Evolutionary conservation across 1,140 invertebrate genomes (phyloP).

Genomic region (Eumaeus atala): DNA sequence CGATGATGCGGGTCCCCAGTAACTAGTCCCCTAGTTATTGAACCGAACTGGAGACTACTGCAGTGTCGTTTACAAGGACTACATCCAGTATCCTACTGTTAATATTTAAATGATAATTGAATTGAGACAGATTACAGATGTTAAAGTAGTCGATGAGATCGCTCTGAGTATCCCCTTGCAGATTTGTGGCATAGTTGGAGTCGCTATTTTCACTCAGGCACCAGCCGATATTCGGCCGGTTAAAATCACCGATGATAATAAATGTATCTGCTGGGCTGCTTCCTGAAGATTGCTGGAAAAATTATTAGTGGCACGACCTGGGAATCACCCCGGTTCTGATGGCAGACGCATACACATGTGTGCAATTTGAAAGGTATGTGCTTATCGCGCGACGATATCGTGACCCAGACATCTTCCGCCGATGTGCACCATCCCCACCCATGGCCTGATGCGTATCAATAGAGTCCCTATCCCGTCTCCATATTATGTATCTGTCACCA

Average conservation of each 20-base stretch:
- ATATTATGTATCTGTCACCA: conserved; percentile 14
- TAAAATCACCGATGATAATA: conserved; percentile 16
- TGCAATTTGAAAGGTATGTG: neutral
- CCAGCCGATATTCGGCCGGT: conserved; percentile 16
- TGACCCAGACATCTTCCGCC: conserved; percentile 18
- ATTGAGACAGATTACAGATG: conserved; percentile 11
- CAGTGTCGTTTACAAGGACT: neutral
- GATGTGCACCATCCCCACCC: conserved; percentile 16
- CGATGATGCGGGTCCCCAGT: neutral
- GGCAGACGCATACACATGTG: conserved; percentile 16
- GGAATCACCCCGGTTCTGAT: conserved; percentile 17
- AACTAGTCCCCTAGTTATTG: no score
- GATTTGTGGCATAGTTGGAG: neutral
- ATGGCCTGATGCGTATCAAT: neutral
- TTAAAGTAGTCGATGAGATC: conserved; percentile 2
- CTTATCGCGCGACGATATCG: neutral
- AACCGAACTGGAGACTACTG: neutral
- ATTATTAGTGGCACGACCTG: conserved; percentile 3
- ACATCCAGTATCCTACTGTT: conserved; percentile 3
- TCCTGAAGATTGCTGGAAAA: conserved; percentile 14
- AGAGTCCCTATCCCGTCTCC: conserved; percentile 17
- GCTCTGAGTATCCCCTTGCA: conserved; percentile 10
- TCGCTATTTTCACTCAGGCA: neutral
- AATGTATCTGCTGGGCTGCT: conserved; percentile 6
- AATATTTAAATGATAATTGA: neutral